Evolutionary conservation across 2,113 vertebrate species (phyloP), one percentile per base, ranked within the genome.

Genomic region (Formicarius rufipectus): DNA sequence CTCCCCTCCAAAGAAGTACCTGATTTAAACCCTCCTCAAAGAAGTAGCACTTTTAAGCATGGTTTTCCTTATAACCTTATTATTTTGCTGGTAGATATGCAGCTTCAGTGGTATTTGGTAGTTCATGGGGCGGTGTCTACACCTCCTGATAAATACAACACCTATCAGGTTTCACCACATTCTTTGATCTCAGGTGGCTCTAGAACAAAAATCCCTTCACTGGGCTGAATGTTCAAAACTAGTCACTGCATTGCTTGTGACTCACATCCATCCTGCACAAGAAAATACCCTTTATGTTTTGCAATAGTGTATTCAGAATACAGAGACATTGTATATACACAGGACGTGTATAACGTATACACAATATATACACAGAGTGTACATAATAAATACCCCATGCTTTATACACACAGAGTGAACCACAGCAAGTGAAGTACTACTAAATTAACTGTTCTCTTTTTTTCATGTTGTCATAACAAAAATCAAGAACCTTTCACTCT

Each of bases 271-370:
- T 28, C 64, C 80, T 39, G 58, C 55, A 33, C 5, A 2, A 10
- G 6, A 78, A 80, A 90, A 74, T 2, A 50, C 8, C 5, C 18
- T 47, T 10, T 13, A 16, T n/a, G 35, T n/a, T 31, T 27, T 50
- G 50, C 50, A 39, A 25, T 49, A 50, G 10, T 5, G 7, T 9
- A 7, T 59, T 59, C 47, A 73, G 59, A 56, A 37, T 28, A 18
- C 21, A 74, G 45, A n/a, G 12, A 50, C 4, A 40, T 16, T 5
- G 4, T 9, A 62, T 33, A 53, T 5, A 24, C 20, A 15, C 10
- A 37, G 25, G 12, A 17, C 11, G 12, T 37, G 45, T 39, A 53
- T 40, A 0, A 27, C 8, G 39, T 0, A 45, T 9, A 72, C 13
- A 37, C 6, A 37, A 4, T 12, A 53, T 1, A 59, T 10, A 68